These are phyloP conservation scores for Eulemur rubriventer DNA, from an alignment of 2,797 vertebrate genomes.

Conservation along the genomic window DNA sequence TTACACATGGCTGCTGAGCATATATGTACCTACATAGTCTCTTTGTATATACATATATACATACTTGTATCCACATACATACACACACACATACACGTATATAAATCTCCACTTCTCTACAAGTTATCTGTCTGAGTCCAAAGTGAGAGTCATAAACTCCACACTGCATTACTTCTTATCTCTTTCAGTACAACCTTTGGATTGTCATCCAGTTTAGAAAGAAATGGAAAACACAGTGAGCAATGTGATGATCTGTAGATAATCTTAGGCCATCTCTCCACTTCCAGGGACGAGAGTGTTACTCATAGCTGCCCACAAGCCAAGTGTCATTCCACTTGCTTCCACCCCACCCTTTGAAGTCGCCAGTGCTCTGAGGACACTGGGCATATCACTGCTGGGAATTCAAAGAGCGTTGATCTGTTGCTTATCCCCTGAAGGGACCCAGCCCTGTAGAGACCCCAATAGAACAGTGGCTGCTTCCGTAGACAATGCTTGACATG, in stretches of 20 bases:
- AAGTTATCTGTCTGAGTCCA: background rate
- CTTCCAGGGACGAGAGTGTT: background rate
- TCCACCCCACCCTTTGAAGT: background rate
- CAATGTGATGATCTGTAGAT: background rate
- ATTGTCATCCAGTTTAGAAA: background rate
- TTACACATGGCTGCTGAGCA: background rate
- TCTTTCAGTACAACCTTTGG: background rate
- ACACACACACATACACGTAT: background rate
- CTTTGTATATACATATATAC: background rate
- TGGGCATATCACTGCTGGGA: fast-evolving
- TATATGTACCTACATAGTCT: background rate
- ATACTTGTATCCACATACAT: no score
- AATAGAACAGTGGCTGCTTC: fast-evolving
- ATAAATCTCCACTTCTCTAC: background rate
- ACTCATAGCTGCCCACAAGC: background rate
- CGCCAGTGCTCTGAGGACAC: background rate
- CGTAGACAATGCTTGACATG: fast-evolving
- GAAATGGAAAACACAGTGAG: background rate
- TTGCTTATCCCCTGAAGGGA: background rate
- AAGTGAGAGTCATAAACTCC: background rate
- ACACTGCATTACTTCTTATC: background rate
- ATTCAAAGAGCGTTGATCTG: background rate
- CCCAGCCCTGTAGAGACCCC: background rate
- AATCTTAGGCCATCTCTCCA: background rate
- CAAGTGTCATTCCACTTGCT: background rate